These are phyloP conservation scores for Pherbina coryleti DNA, from an alignment of 2,888 invertebrate species.

Conservation along the genomic window DNA sequence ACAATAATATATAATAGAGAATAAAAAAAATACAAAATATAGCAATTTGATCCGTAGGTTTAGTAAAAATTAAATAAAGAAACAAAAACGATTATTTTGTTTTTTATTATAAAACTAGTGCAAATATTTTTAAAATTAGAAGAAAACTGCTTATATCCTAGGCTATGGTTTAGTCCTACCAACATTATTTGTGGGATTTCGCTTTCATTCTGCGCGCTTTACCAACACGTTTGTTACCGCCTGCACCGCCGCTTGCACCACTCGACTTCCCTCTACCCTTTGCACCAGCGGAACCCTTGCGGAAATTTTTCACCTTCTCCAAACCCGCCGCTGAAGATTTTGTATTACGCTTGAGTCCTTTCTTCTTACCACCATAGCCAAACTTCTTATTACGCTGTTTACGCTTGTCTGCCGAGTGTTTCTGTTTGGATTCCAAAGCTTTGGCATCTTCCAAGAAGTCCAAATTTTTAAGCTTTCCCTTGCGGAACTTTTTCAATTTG, in stretches of 20 bases:
- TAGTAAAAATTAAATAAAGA: neutral
- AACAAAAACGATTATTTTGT: neutral
- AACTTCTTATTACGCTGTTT: conserved; percentile 86
- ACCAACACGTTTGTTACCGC: conserved; percentile 72
- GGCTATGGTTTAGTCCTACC: neutral
- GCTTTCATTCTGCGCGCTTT: conserved; percentile 71
- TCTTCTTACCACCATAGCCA: conserved; percentile 96
- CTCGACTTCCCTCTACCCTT: conserved; percentile 51
- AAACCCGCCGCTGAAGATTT: conserved; percentile 75
- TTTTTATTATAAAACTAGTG: conserved; percentile 44
- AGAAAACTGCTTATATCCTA: neutral
- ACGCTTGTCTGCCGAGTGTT: conserved; percentile 71
- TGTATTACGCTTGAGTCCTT: conserved; percentile 88
- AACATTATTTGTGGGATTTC: conserved; percentile 60
- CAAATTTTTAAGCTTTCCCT: conserved; percentile 83
- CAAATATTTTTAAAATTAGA: conserved; percentile 25
- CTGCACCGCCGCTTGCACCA: conserved; percentile 47
- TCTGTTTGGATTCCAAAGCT: conserved; percentile 64
- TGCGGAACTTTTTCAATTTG: conserved; percentile 92
- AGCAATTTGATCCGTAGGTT: neutral
- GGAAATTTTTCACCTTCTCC: conserved; percentile 58
- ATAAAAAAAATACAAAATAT: neutral
- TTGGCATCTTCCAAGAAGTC: conserved; percentile 83
- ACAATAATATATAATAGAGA: too few species aligned
- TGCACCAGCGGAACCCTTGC: conserved; percentile 49